Conservation (phyloP, 2,888 invertebrate species). For the Cephus rjabovi region DNA sequence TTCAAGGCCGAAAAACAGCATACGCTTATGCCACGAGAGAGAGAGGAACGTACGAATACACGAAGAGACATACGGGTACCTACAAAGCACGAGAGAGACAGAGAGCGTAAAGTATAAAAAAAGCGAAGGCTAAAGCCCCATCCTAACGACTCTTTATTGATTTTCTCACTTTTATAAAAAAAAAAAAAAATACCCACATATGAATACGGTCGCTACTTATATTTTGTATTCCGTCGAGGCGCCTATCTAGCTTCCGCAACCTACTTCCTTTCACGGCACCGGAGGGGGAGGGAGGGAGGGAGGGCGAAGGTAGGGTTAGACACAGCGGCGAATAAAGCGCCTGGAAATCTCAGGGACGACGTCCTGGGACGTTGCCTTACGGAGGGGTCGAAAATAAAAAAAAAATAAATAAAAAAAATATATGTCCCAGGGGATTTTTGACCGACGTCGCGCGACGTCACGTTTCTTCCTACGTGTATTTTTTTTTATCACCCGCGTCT, state of each 20-base stretch:
- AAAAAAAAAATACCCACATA: conserved; percentile 20
- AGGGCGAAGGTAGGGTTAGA: background rate
- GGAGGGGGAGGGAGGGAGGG: background rate
- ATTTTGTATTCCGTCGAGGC: conserved; percentile 18
- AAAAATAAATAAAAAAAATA: background rate
- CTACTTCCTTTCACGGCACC: conserved; percentile 38
- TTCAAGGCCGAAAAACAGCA: background rate
- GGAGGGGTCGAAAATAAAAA: background rate
- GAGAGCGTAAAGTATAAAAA: conserved; percentile 7
- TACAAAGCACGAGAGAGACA: conserved; percentile 22
- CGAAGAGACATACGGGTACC: conserved; percentile 4
- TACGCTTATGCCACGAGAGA: background rate
- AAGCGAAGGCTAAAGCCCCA: conserved; percentile 20
- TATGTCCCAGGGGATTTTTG: background rate
- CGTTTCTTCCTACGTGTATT: background rate
- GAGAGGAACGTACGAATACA: conserved; percentile 11
- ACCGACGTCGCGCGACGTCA: background rate
- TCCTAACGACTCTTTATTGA: conserved; percentile 45
- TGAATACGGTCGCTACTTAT: conserved; percentile 36
- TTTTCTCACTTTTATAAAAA: conserved; percentile 45
- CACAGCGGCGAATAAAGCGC: background rate
- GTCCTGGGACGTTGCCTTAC: no score
- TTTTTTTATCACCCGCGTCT: no score
- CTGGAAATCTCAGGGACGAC: background rate
- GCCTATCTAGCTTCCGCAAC: conserved; percentile 32